Evolutionary conservation across 2,888 invertebrate genomes (phyloP).

Genomic region (Idaea straminata): DNA sequence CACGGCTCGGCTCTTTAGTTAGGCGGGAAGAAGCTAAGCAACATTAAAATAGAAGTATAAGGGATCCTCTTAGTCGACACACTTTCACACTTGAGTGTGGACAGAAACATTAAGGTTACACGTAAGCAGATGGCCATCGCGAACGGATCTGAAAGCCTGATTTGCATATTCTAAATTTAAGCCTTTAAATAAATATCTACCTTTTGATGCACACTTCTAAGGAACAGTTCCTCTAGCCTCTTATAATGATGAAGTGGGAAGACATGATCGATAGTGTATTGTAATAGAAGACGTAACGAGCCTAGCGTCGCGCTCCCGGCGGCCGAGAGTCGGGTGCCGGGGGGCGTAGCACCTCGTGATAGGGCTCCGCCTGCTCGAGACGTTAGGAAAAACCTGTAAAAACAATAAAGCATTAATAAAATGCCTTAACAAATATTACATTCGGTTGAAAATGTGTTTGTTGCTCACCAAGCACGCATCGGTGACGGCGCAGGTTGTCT

Average conservation of each 20-base stretch:
- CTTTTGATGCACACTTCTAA: conserved; percentile 85
- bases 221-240: conserved; percentile 86
- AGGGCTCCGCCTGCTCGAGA: conserved; percentile 80
- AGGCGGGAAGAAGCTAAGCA: no score
- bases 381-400: conserved; percentile 82
- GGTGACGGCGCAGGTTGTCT: conserved; percentile 80
- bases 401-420: neutral
- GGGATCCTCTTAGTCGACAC: no score
- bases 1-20: no score
- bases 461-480: conserved; percentile 85
- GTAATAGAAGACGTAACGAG: conserved; percentile 90
- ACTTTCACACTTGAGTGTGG: no score
- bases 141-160: neutral
- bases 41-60: no score
- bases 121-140: neutral
- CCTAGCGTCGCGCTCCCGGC: conserved; percentile 83
- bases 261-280: conserved; percentile 94
- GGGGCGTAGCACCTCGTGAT: conserved; percentile 87
- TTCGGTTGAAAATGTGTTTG: neutral
- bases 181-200: conserved; percentile 52
- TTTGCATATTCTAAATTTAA: neutral
- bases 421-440: neutral
- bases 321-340: conserved; percentile 85
- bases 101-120: no score
- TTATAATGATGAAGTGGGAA: conserved; percentile 91